phyloP scores from a whole-genome alignment of 2,888 invertebrate species.

The Hyposoter dolosus region DNA sequence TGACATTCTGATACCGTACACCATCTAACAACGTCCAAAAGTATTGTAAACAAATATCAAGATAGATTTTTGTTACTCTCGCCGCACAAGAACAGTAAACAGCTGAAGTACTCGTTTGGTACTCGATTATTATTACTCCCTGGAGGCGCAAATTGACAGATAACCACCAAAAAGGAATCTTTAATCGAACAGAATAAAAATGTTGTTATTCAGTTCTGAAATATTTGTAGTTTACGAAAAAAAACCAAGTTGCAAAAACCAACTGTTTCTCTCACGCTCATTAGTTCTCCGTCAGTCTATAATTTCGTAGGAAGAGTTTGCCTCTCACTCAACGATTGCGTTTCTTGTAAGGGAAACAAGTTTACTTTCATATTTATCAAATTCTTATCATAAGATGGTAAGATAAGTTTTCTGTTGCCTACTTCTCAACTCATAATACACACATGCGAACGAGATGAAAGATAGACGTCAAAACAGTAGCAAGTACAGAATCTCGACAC shows the following conservation, averaged over 20 bases:
- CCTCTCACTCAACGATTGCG: constrained; percentile 36
- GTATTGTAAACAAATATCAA: too few species aligned
- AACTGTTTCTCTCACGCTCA: background rate
- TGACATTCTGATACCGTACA: too few species aligned
- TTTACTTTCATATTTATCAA: background rate
- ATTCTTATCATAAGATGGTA: constrained; percentile 38
- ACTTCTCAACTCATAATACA: background rate
- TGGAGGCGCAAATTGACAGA: too few species aligned
- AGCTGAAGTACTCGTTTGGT: too few species aligned
- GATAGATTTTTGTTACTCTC: too few species aligned
- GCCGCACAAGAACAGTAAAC: too few species aligned
- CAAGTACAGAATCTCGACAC: background rate
- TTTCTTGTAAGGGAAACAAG: background rate
- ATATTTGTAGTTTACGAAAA: background rate
- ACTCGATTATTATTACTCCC: too few species aligned
- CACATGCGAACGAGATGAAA: constrained; percentile 17
- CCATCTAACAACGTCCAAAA: too few species aligned
- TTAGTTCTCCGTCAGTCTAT: background rate
- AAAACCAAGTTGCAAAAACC: background rate
- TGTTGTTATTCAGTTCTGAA: background rate
- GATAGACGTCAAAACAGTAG: constrained; percentile 1
- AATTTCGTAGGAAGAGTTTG: constrained; percentile 5
- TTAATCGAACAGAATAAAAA: background rate
- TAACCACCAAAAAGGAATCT: too few species aligned
- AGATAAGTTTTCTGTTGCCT: constrained; percentile 12